A percentile compares a stretch with the other conserved stretches of the same genome.
phyloP scores from a whole-genome alignment of 2,797 vertebrate species.

The Phoxinus dragarum region DNA sequence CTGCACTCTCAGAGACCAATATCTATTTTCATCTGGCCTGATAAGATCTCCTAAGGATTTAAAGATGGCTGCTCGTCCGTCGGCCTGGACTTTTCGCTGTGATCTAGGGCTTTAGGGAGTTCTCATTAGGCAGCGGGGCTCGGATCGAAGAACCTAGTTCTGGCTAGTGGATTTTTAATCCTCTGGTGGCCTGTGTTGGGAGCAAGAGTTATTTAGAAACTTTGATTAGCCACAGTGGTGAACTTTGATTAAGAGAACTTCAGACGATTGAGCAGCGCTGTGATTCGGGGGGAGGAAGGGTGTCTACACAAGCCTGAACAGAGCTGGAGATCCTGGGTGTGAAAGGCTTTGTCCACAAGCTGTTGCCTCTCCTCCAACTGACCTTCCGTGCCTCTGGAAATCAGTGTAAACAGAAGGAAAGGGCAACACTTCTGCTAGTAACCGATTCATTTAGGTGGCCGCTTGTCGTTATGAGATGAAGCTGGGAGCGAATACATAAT shows the following conservation, averaged over 20 bases:
- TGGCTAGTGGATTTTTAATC: conserved; percentile 99
- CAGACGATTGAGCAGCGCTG: conserved; percentile 81
- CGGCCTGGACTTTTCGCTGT: conserved; percentile 87
- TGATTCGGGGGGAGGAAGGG: conserved; percentile 40
- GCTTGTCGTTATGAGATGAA: conserved; percentile 8
- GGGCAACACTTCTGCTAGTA: conserved; percentile 60
- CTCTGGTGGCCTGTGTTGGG: conserved; percentile 91
- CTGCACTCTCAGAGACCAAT: conserved; percentile 91
- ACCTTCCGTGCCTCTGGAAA: conserved; percentile 72
- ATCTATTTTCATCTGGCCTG: conserved; percentile 98
- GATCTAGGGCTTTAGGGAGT: conserved; percentile 96
- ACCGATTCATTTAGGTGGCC: conserved; percentile 59
- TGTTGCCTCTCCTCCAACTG: conserved; percentile 61
- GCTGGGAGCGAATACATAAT: conserved; percentile 43
- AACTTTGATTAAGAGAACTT: conserved; percentile 98
- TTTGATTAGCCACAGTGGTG: conserved; percentile 95
- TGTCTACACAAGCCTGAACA: conserved; percentile 47
- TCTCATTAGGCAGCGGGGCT: conserved; percentile 91
- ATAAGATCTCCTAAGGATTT: conserved; percentile 99
- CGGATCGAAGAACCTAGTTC: conserved; percentile 95
- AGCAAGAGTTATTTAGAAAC: conserved; percentile 97
- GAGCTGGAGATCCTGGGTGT: conserved; percentile 61
- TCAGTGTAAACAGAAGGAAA: conserved; percentile 38
- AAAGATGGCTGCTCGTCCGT: conserved; percentile 84
- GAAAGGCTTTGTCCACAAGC: conserved; percentile 78